Evolutionary conservation across 2,888 invertebrate species (phyloP).

Genomic region (Allygus modestus): DNA sequence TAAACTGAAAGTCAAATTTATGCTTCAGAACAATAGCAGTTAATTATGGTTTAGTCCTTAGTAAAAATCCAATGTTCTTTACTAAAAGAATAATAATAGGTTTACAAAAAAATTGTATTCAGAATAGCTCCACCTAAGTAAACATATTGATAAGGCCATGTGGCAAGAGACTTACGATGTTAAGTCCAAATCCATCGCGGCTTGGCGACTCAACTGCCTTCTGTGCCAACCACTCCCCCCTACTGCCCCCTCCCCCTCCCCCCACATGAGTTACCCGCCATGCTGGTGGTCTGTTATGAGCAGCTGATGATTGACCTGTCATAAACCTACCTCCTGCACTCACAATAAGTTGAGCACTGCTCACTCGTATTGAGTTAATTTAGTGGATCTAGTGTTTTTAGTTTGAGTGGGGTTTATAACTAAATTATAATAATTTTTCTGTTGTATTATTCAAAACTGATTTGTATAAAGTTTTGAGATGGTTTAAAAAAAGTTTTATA

Average conservation of each 20-base stretch:
- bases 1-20: no score
- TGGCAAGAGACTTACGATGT: slow-evolving; percentile 24
- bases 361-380: not conserved
- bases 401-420: no score
- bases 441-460: no score
- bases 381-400: not conserved
- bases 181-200: slow-evolving; percentile 24
- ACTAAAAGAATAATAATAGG: no score
- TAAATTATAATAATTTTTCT: no score
- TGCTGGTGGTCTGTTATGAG: not conserved
- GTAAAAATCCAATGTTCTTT: no score
- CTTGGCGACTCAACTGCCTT: slow-evolving; percentile 23
- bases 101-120: no score
- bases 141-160: not conserved
- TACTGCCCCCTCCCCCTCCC: not conserved
- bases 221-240: not conserved
- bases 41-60: no score
- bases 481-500: no score
- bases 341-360: slow-evolving; percentile 21
- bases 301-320: slow-evolving; percentile 13
- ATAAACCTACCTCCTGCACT: slow-evolving; percentile 22
- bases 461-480: no score
- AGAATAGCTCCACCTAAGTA: no score
- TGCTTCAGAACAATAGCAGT: no score
- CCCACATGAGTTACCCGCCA: not conserved